Conservation (phyloP, 2,888 invertebrate species). For the Cephonodes hylas region DNA sequence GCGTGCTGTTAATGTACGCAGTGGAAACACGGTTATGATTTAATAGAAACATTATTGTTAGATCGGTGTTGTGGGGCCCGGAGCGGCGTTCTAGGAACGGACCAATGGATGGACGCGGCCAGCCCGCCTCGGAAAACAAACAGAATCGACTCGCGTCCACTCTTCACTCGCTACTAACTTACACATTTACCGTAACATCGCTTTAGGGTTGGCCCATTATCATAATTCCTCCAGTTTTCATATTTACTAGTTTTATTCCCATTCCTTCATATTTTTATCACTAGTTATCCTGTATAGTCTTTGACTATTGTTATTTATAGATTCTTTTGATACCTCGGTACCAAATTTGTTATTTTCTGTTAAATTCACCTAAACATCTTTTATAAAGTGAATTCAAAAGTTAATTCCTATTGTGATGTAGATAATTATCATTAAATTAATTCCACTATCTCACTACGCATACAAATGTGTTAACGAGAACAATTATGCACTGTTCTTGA, state of each 20-base stretch:
- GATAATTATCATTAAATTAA: background rate
- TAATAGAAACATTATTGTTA: slow-evolving; percentile 28
- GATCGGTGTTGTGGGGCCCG: slow-evolving; percentile 31
- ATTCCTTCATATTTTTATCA: too few species aligned
- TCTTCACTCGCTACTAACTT: slow-evolving; percentile 74
- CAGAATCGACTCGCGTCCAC: slow-evolving; percentile 70
- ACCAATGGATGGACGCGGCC: slow-evolving; percentile 20
- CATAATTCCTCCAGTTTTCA: background rate
- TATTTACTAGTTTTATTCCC: background rate
- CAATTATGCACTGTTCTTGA: background rate
- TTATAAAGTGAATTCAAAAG: background rate
- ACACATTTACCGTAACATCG: slow-evolving; percentile 65
- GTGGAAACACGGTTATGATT: slow-evolving; percentile 1
- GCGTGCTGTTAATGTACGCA: background rate
- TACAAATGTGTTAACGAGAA: background rate
- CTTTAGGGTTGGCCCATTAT: slow-evolving; percentile 49
- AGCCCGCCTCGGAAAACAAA: slow-evolving; percentile 61
- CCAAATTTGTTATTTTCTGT: too few species aligned
- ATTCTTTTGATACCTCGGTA: too few species aligned
- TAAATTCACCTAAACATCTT: background rate
- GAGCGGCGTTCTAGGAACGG: slow-evolving; percentile 54
- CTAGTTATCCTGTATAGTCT: too few species aligned
- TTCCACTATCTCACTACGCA: background rate
- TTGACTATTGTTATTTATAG: too few species aligned
- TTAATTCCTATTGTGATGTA: background rate